Base-by-base conservation (phyloP, 2,113 vertebrate genomes). In the Sinocyclocheilus maitianheensis region DNA sequence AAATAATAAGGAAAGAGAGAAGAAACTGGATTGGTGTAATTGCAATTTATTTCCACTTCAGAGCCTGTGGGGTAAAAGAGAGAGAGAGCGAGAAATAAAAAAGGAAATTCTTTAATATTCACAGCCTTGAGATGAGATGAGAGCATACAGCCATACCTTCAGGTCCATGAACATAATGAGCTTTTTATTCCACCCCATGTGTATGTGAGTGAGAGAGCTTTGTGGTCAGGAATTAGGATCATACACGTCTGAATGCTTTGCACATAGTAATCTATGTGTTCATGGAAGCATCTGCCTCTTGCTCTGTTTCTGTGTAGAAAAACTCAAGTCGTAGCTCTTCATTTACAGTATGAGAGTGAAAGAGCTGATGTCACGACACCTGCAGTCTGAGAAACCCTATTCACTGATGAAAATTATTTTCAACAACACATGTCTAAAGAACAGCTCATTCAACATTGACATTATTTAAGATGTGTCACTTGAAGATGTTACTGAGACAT, bases 1-100 rank as follows among this genome's bases (percentile, higher is more conserved):
- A 90, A 90, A 91, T 91, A 89, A 93, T 90, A 90, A 95, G 94
- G 94, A 86, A 96, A 95, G 94, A 95, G 95, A 34, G 16, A 83
- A 71, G 92, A 14, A 90, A 94, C 93, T 95, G 95, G 91, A 85
- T 91, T 92, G 92, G 94, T 96, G 96, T 97, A 92, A 87, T 95
- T 94, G 96, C 94, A 95, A 97, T 97, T 97, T 96, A 96, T 96
- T 97, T 97, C 93, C 94, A 96, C 95, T 91, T 16, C 84, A 88
- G 85, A 86, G 77, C 77, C 90, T 92, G 89, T 86, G 87, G 91
- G 91, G 91, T 81, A 79, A 85, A 58, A 83, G 87, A 83, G 83
- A 26, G 3, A 30, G 77, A 63, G 84, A 65, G 77, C 3, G 58
- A 65, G 88, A 83, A 75, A 67, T 75, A 30, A 22, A 69, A 62